Evolutionary conservation across 2,113 vertebrate genomes (phyloP).

Genomic region (Psammodynastes pulverulentus): DNA sequence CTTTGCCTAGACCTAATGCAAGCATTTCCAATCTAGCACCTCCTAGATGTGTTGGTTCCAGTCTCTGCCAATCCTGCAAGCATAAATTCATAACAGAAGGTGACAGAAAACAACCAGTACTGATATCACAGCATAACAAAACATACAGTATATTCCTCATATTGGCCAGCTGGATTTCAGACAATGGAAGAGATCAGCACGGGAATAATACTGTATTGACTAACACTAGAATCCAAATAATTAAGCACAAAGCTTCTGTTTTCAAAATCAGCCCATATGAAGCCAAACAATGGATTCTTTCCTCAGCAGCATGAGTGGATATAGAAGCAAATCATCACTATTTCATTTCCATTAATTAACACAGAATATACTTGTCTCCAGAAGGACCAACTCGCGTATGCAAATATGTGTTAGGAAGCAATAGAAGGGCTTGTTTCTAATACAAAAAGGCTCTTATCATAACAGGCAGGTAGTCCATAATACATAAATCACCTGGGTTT

Average conservation of each 20-base stretch:
- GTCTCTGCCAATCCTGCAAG: background rate
- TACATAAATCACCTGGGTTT: constrained; percentile 36
- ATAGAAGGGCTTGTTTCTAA: constrained; percentile 4
- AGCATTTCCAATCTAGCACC: background rate
- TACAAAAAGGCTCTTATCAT: constrained; percentile 34
- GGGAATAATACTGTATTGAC: background rate
- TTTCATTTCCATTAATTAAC: constrained; percentile 19
- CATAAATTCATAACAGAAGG: background rate
- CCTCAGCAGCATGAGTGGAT: constrained; percentile 2
- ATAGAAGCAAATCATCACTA: constrained; percentile 38
- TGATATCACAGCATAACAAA: background rate
- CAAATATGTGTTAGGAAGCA: constrained; percentile 13
- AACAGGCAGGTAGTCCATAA: constrained; percentile 40
- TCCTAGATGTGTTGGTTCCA: background rate
- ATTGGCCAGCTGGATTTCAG: background rate
- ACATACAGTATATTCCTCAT: background rate
- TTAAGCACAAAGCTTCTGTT: background rate
- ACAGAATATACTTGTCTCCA: constrained; percentile 40
- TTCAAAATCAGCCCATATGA: background rate
- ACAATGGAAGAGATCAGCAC: background rate
- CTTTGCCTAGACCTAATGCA: background rate
- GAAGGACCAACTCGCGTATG: background rate
- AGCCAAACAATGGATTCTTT: background rate
- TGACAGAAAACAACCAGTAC: background rate
- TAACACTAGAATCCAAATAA: background rate